Conservation (phyloP, 2,113 vertebrate genomes). For the Oreochromis niloticus region DNA sequence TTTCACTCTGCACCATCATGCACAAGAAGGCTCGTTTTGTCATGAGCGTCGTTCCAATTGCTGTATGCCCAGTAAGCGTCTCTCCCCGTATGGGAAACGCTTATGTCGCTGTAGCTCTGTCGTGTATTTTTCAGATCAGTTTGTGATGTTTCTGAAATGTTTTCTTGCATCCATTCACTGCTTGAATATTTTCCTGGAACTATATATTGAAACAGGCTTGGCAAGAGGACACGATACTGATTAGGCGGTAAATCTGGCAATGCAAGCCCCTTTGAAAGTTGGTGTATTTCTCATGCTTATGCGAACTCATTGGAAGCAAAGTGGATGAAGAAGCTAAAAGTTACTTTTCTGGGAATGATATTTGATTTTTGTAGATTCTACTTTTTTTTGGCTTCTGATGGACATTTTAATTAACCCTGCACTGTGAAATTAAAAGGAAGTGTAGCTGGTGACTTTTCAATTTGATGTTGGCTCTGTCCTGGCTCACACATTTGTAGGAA, state of each 20-base stretch:
- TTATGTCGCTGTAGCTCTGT: neutral
- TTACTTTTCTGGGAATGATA: neutral
- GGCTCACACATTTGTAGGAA: neutral
- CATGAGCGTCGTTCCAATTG: neutral
- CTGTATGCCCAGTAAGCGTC: neutral
- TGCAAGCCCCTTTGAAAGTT: neutral
- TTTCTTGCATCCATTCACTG: neutral
- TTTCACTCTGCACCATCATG: neutral
- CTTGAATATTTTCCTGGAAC: neutral
- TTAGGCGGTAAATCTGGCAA: conserved; percentile 11
- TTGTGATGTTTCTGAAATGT: neutral
- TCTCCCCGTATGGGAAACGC: neutral
- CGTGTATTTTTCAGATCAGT: neutral
- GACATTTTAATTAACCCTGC: neutral
- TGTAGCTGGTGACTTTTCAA: neutral
- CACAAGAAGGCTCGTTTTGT: neutral
- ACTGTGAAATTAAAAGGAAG: neutral
- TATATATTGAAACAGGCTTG: neutral
- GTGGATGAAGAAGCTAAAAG: neutral
- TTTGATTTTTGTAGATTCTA: neutral
- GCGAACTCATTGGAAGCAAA: neutral
- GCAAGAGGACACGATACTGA: neutral
- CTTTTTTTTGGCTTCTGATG: neutral
- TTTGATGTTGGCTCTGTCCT: neutral
- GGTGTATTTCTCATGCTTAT: conserved; percentile 7